A percentile compares a stretch with the other conserved stretches of the same genome.
phyloP scores from a whole-genome alignment of 2,113 vertebrate species.

The Onychostruthus taczanowskii region DNA sequence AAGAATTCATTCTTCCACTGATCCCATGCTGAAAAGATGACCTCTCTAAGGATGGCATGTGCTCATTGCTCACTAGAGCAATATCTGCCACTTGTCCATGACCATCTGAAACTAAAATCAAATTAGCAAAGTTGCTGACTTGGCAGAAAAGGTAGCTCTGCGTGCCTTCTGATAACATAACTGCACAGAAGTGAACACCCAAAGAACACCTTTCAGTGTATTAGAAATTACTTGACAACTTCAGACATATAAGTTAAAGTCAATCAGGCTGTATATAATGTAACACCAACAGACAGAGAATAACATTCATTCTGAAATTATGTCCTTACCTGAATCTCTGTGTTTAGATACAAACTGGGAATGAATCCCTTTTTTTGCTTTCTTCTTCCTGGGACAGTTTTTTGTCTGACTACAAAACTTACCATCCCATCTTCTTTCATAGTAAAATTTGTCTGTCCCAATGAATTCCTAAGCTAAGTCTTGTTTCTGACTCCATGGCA shows the following conservation, averaged over 20 bases:
- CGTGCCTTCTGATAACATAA: neutral
- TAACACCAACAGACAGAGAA: neutral
- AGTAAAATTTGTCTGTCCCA: neutral
- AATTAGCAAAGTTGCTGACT: neutral
- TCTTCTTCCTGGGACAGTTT: neutral
- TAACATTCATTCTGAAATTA: neutral
- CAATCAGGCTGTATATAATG: neutral
- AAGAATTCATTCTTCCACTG: neutral
- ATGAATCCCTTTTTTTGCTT: neutral
- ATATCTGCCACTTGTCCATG: neutral
- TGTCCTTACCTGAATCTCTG: neutral
- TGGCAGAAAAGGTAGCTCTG: neutral
- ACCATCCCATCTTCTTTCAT: neutral
- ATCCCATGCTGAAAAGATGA: neutral
- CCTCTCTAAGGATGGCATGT: neutral
- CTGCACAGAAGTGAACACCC: neutral
- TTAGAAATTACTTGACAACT: neutral
- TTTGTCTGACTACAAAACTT: neutral
- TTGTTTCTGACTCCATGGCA: fast-evolving
- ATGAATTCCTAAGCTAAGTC: fast-evolving
- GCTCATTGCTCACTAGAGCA: neutral
- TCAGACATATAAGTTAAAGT: neutral
- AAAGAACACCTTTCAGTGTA: neutral
- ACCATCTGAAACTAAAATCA: neutral
- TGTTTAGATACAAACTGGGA: neutral